Evolutionary conservation across 2,888 invertebrate genomes (phyloP), one percentile per base, ranked within the genome.

Genomic region (Agrilus biguttatus): DNA sequence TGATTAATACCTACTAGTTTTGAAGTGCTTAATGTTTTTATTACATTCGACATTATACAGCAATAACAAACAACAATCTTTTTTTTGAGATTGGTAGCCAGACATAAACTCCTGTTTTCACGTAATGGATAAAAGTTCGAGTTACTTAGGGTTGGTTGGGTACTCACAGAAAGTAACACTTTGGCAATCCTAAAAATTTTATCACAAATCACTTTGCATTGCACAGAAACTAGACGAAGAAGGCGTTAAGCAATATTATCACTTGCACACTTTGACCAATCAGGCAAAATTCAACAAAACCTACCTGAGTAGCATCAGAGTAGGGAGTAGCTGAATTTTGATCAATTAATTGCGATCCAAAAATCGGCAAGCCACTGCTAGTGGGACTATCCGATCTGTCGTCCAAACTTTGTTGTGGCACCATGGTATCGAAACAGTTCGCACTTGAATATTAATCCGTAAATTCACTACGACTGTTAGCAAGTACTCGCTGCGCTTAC

Each of bases 221-320:
- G 28, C 28, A 28, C 28, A 28, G 10, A 10, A 28, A 28, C 28
- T 28, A 3, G 28, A 8, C 28, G 10, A 28, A 28, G 10, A 28
- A 21, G 21, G 6, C 21, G 21, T 21, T 21, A 21, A 28, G 28
- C 28, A 28, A 10, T 8, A 28, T 28, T 10, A 28, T 28, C 28
- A 28, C 28, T 28, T 28, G 33, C 13, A 33, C 19, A 19, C 13
- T 38, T 13, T 38, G 12, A 38, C n/a, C 28, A 19, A 32, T 28
- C 14, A 28, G 13, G 23, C n/a, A 14, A 14, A 17, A 19, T 34
- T 33, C 34, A 34, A 28, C 14, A 28, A 35, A 39, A 21, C 78
- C 80, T 74, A 90, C 90, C 87, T 89, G 87, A 57, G 96, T 97
- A 49, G 96, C 96, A 75, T 97, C 96, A 61, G 93, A 89, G 73